These are phyloP conservation scores for Parus major DNA, from an alignment of 2,113 vertebrate genomes.

Conservation along the genomic window DNA sequence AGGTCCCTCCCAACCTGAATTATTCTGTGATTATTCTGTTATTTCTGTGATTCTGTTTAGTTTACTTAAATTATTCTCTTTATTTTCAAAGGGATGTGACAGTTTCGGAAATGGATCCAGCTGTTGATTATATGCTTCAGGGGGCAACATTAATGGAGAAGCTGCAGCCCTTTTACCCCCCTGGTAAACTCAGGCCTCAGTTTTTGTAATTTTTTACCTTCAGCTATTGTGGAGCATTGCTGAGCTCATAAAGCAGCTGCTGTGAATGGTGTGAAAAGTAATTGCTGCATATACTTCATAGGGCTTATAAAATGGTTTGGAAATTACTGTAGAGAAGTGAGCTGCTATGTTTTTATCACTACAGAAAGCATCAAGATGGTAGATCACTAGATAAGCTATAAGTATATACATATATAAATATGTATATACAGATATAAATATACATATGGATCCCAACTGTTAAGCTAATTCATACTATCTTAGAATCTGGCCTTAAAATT, in stretches of 20 bases:
- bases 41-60: not conserved
- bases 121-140: slow-evolving; percentile 53
- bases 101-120: slow-evolving; percentile 38
- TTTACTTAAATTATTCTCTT: slow-evolving; percentile 38
- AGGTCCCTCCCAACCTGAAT: not conserved
- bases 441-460: not conserved
- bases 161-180: slow-evolving; percentile 21
- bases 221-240: not conserved
- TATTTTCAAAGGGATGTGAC: slow-evolving; percentile 10
- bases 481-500: not conserved
- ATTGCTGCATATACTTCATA: slow-evolving; percentile 46
- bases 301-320: slow-evolving; percentile 16
- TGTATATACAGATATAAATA: not conserved
- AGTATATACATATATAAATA: not conserved
- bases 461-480: not conserved
- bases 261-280: slow-evolving; percentile 37
- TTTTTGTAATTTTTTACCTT: slow-evolving; percentile 47
- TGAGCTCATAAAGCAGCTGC: slow-evolving; percentile 46
- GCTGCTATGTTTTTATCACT: slow-evolving; percentile 15
- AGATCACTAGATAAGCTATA: not conserved
- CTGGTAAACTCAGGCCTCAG: slow-evolving; percentile 18
- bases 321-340: slow-evolving; percentile 8
- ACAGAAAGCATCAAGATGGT: not conserved
- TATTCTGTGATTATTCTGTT: not conserved
- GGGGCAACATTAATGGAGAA: not conserved